These are phyloP conservation scores for Echinometra lucunter DNA, from an alignment of 53 echinoderm and acorn worm species.

Conservation along the genomic window DNA sequence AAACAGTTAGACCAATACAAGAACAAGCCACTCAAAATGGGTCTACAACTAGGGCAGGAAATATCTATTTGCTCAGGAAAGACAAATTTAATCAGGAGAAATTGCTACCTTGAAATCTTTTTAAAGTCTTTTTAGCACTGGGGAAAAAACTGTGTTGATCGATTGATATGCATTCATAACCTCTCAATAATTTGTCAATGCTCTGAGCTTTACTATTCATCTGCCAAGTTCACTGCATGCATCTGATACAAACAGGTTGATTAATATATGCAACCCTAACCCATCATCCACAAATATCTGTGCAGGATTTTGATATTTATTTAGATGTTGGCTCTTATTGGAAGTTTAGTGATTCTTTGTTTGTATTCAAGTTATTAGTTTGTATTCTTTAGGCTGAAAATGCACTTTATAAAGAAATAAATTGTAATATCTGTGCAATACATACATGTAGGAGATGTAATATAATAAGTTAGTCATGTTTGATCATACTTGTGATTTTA, in stretches of 20 bases:
- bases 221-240: neutral
- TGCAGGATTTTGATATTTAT: neutral
- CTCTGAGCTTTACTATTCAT: neutral
- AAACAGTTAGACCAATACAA: neutral
- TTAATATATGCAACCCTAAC: neutral
- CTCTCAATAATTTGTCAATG: neutral
- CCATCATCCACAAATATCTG: neutral
- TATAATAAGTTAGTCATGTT: too few relatives aligned
- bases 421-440: neutral
- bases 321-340: neutral
- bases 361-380: neutral
- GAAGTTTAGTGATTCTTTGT: neutral
- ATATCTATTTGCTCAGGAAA: neutral
- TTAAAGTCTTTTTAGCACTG: neutral
- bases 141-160: neutral
- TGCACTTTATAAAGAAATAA: too few relatives aligned
- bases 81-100: constrained; percentile 23
- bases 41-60: constrained; percentile 2
- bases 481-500: too few relatives aligned
- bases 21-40: neutral
- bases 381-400: neutral
- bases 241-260: neutral
- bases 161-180: neutral
- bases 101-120: constrained; percentile 25
- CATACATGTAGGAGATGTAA: too few relatives aligned